A percentile compares a stretch with the other conserved stretches of the same genome.
phyloP scores from a whole-genome alignment of 2,888 invertebrate species.

The Amblyjoppa proteus region DNA sequence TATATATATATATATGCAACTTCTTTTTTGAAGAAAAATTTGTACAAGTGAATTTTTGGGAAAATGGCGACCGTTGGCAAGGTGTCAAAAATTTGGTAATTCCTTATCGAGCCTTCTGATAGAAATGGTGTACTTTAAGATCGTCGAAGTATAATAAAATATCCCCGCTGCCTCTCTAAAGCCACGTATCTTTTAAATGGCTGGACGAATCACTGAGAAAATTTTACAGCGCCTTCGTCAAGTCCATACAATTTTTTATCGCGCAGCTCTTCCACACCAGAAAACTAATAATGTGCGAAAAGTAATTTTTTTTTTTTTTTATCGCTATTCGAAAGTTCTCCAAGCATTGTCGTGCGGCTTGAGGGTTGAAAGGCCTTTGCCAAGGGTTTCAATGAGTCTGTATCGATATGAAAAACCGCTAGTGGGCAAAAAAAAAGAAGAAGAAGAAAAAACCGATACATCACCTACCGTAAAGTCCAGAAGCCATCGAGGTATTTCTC shows the following conservation, averaged over 20 bases:
- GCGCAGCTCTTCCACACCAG: no score
- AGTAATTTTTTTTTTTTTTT: no score
- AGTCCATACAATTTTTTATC: not conserved
- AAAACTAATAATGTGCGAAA: no score
- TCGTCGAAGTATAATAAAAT: not conserved
- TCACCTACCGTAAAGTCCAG: constrained; percentile 49
- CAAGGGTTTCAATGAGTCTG: no score
- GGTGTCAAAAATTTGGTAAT: not conserved
- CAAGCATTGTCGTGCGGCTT: no score
- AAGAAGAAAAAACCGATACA: constrained; percentile 10
- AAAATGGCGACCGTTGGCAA: not conserved
- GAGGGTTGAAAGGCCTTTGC: no score
- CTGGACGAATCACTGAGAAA: not conserved
- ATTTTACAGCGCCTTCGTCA: not conserved
- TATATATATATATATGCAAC: not conserved
- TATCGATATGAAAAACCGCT: no score
- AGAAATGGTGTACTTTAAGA: not conserved
- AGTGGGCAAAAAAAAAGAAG: not conserved
- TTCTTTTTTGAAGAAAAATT: not conserved
- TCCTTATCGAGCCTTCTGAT: not conserved
- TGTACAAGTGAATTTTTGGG: not conserved
- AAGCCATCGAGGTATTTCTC: constrained; percentile 44
- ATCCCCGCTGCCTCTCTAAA: not conserved
- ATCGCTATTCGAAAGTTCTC: no score
- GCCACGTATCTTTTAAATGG: not conserved